These are phyloP conservation scores for Megalops atlanticus DNA, from an alignment of 2,113 vertebrate genomes.

Conservation along the genomic window DNA sequence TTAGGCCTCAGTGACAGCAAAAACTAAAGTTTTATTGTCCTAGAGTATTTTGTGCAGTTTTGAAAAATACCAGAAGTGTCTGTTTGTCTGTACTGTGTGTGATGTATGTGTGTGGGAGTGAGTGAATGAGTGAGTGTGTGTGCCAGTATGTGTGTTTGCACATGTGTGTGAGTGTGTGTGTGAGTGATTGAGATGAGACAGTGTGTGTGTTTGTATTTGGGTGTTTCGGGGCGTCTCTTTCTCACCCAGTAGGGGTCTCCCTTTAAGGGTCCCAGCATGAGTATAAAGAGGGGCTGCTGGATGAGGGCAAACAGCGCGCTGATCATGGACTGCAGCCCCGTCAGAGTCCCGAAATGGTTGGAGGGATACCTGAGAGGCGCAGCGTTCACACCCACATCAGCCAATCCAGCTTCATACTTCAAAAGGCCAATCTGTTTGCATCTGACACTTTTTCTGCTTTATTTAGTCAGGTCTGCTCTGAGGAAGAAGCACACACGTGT, in stretches of 20 bases:
- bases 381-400: no score
- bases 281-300: conserved; percentile 80
- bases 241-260: conserved; percentile 84
- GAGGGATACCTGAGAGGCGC: conserved; percentile 80
- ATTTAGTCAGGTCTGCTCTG: no score
- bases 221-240: background rate
- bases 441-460: no score
- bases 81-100: background rate
- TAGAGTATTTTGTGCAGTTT: no score
- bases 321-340: conserved; percentile 81
- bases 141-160: background rate
- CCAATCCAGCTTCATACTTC: no score
- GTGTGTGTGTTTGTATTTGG: conserved; percentile 19
- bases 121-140: background rate
- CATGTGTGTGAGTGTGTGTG: conserved; percentile 3
- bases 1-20: no score
- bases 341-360: conserved; percentile 84
- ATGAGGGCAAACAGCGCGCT: conserved; percentile 81
- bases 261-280: conserved; percentile 72
- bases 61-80: background rate
- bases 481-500: no score
- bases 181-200: conserved; percentile 12
- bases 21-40: no score
- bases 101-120: background rate
- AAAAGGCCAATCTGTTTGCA: no score